Percentiles rank a stretch among this genome's conserved stretches.
Conservation (phyloP, 2,888 invertebrate genomes). For the Hemicrepidius hirtus region DNA sequence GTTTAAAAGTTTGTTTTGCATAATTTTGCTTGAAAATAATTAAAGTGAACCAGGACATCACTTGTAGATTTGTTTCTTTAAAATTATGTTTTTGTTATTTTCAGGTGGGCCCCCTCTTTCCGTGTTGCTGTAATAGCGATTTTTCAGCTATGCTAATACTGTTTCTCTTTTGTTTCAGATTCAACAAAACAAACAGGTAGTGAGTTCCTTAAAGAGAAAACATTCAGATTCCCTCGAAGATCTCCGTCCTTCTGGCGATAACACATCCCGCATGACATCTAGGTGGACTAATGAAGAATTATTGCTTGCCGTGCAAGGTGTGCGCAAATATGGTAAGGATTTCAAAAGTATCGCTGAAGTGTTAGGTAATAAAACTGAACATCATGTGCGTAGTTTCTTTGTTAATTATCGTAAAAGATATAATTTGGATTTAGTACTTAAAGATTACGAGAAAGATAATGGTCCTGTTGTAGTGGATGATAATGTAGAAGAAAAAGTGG, state of each 20-base stretch:
- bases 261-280: constrained; percentile 81
- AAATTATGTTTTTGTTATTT: constrained; percentile 40
- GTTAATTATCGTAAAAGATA: constrained; percentile 92
- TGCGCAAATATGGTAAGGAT: constrained; percentile 88
- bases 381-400: constrained; percentile 94
- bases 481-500: constrained; percentile 60
- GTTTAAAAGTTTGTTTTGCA: constrained; percentile 37
- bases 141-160: constrained; percentile 5
- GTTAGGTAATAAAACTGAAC: constrained; percentile 95
- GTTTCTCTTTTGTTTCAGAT: constrained; percentile 79
- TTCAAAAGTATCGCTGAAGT: constrained; percentile 96
- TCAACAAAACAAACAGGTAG: constrained; percentile 94
- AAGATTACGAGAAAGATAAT: constrained; percentile 89
- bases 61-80: constrained; percentile 44
- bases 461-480: constrained; percentile 71
- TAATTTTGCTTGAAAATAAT: constrained; percentile 34
- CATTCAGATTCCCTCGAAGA: constrained; percentile 73
- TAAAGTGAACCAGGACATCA: constrained; percentile 49
- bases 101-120: constrained; percentile 31
- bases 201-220: constrained; percentile 90
- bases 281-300: constrained; percentile 96
- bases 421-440: constrained; percentile 89
- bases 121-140: neutral
- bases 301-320: constrained; percentile 92
- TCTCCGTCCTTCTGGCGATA: constrained; percentile 67